Evolutionary conservation across 2,797 vertebrate species (phyloP), one percentile per base, ranked within the genome.

Genomic region (Lagocephalus sceleratus): DNA sequence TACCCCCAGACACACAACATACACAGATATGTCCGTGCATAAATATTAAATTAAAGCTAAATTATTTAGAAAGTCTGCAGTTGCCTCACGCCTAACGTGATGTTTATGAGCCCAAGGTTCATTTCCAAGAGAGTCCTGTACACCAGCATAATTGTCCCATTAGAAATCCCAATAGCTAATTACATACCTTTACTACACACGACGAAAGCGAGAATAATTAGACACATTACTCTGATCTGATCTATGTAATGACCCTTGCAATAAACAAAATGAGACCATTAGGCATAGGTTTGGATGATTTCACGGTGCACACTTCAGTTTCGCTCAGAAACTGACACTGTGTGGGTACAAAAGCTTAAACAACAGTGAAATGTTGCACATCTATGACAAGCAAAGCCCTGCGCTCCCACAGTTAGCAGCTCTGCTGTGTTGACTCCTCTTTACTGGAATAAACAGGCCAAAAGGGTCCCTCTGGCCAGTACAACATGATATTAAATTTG

Each of bases 111-210:
- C 70, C 63, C 12, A 66, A 53, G 71, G 71, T 84, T 86, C 70
- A 88, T 90, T 88, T 90, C 83, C 84, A 89, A 85, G 76, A 75
- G 63, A 75, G 68, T 59, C 54, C 57, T 56, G 76, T 52, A 82
- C 63, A 44, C 63, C 5, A 19, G 66, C 19, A 20, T 90, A 89
- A 90, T 87, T 79, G 84, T 82, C 74, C 82, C 81, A 89, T 91
- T 88, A 87, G 88, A 87, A 81, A 85, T 73, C 75, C 73, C 80
- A 88, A 85, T 84, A 78, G 75, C 73, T 83, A 80, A 90, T 88
- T 84, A 85, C 75, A 70, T 74, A 81, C 66, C 79, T 87, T 75
- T 68, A 68, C 74, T 65, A 63, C 75, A 69, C 65, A 70, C 56
- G 76, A 70, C 70, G 73, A 71, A 81, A 73, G 63, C 58, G 54